Evolutionary conservation across 2,888 invertebrate species (phyloP).

Genomic region (Trichacis sp.): DNA sequence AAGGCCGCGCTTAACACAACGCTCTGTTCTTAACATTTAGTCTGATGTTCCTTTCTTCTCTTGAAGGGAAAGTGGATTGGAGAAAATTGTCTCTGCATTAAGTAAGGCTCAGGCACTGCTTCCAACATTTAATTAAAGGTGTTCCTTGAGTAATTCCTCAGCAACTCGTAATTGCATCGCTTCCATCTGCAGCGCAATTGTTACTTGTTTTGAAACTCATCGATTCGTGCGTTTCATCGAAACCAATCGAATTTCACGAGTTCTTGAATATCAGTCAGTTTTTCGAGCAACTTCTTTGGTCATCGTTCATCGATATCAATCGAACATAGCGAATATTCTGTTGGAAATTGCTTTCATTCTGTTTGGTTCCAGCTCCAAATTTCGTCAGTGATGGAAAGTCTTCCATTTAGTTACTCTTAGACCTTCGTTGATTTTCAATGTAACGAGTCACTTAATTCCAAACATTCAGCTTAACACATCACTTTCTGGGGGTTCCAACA

Average conservation of each 20-base stretch:
- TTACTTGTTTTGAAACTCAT: slow-evolving; percentile 60
- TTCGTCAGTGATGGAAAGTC: too few relatives aligned
- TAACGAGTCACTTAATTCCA: too few relatives aligned
- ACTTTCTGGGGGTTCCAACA: too few relatives aligned
- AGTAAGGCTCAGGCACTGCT: slow-evolving; percentile 65
- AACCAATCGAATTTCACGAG: slow-evolving; percentile 32
- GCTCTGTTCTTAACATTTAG: slow-evolving; percentile 42
- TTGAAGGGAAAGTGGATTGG: slow-evolving; percentile 62
- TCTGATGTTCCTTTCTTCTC: slow-evolving; percentile 58
- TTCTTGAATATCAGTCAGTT: slow-evolving; percentile 21
- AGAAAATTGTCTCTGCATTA: slow-evolving; percentile 68
- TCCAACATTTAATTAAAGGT: slow-evolving; percentile 68
- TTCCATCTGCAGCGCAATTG: slow-evolving; percentile 63
- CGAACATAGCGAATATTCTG: too few relatives aligned
- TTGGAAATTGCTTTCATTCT: too few relatives aligned
- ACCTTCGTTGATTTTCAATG: too few relatives aligned
- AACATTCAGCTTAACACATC: too few relatives aligned
- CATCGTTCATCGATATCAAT: too few relatives aligned
- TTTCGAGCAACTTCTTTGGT: background rate
- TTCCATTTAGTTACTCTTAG: too few relatives aligned
- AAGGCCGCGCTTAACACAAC: slow-evolving; percentile 49
- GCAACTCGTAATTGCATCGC: slow-evolving; percentile 64
- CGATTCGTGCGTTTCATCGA: slow-evolving; percentile 52
- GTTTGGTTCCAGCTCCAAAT: too few relatives aligned
- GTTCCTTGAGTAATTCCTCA: slow-evolving; percentile 65